Percentiles rank a stretch among this genome's conserved stretches.
Conservation (phyloP, 2,113 vertebrate genomes). For the human (Homo sapiens) region GRCh38 chr21:15115501-15116000, state of each 20-base stretch:
- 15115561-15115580: background rate
- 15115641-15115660: background rate
- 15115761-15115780: background rate
- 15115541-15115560: background rate
- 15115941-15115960: background rate
- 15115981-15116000: background rate
- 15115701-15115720: background rate
- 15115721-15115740: background rate
- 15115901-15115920: background rate
- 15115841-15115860: background rate
- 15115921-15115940: background rate
- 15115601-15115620: background rate
- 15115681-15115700: background rate
- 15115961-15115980: background rate
- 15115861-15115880: background rate
- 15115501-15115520: background rate
- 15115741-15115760: background rate
- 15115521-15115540: fast-evolving
- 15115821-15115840: background rate
- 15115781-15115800: background rate
- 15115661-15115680: background rate
- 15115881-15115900: background rate
- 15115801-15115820: background rate
- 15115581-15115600: background rate
- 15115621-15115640: background rate